Evolutionary conservation across 2,113 vertebrate genomes (phyloP).

Genomic region (Uria lomvia): DNA sequence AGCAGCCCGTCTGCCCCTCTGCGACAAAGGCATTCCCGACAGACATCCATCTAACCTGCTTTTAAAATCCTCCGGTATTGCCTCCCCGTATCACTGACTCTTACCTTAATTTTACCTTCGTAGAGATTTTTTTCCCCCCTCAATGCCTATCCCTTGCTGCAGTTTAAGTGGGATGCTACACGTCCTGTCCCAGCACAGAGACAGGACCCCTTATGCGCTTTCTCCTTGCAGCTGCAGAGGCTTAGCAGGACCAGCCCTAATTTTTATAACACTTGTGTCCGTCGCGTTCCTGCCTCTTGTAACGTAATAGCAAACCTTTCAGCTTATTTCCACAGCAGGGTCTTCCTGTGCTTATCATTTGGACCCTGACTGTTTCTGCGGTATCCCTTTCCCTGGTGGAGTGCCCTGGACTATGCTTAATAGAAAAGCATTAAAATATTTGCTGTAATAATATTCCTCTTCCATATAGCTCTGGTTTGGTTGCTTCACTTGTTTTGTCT

Average conservation of each 20-base stretch:
- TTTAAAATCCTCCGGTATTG: neutral
- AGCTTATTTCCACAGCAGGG: neutral
- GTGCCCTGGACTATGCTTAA: neutral
- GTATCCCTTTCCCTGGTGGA: neutral
- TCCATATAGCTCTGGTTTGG: neutral
- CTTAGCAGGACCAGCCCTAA: neutral
- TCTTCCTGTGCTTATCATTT: neutral
- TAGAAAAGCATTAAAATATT: neutral
- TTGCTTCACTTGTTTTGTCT: neutral
- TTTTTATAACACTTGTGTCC: neutral
- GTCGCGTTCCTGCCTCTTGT: neutral
- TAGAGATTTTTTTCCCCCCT: neutral
- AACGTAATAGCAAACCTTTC: neutral
- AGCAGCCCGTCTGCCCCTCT: neutral
- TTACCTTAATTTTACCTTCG: neutral
- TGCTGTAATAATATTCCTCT: neutral
- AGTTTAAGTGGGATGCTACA: neutral
- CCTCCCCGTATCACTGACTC: neutral
- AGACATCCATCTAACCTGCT: neutral
- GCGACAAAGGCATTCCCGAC: fast-evolving
- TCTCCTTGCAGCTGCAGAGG: neutral
- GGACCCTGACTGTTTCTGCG: neutral
- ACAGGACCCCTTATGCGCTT: neutral
- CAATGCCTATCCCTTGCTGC: neutral
- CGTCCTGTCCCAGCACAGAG: neutral